Conservation (phyloP, 2,797 vertebrate genomes). For the Pseudocheirus occidentalis region DNA sequence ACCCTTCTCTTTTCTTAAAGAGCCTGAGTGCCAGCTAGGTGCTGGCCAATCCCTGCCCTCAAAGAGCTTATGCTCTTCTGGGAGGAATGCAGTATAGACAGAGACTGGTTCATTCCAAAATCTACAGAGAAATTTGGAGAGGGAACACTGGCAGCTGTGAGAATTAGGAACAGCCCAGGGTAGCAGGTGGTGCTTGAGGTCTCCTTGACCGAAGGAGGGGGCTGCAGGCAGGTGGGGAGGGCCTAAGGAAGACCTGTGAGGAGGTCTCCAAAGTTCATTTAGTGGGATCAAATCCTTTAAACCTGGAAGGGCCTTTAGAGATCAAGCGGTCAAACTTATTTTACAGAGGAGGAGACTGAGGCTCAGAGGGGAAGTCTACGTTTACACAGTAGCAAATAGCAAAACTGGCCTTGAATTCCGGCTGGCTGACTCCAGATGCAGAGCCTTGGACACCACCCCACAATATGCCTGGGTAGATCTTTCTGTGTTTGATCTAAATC, state of each 20-base stretch:
- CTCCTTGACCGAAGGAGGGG: not conserved
- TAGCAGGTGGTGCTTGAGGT: not conserved
- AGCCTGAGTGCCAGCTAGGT: not conserved
- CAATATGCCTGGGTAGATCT: not conserved
- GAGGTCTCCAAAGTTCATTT: not conserved
- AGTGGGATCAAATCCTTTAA: not conserved
- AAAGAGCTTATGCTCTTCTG: too few relatives aligned
- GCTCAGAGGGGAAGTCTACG: not conserved
- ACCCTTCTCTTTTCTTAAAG: not conserved
- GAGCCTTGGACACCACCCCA: not conserved
- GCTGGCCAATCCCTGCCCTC: not conserved
- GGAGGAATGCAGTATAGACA: not conserved
- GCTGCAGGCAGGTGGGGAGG: not conserved
- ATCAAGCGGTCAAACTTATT: not conserved
- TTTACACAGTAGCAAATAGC: not conserved
- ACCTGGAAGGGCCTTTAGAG: not conserved
- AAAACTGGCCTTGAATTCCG: not conserved
- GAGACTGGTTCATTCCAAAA: not conserved
- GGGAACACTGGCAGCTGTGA: not conserved
- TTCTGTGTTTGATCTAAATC: not conserved
- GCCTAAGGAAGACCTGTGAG: accelerated
- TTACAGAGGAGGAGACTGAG: not conserved
- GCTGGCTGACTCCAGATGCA: not conserved
- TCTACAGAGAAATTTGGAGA: accelerated
- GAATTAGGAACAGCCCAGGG: accelerated